phyloP scores from a whole-genome alignment of 2,797 vertebrate species.

The Malacoraja senta region DNA sequence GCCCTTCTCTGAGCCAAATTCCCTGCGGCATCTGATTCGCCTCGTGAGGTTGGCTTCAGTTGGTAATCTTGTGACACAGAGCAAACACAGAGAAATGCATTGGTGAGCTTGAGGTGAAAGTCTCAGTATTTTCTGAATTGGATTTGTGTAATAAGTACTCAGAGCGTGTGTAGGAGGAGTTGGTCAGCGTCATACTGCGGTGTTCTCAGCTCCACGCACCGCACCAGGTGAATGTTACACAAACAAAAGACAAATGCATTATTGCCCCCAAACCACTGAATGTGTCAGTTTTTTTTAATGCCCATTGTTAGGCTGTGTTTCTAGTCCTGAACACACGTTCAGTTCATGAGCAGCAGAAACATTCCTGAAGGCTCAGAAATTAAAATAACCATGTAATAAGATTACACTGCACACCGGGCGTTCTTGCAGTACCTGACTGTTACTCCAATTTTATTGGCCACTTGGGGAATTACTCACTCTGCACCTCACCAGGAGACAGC shows the following conservation, averaged over 20 bases:
- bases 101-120: not conserved
- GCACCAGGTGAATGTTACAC: not conserved
- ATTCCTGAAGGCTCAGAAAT: constrained; percentile 28
- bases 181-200: not conserved
- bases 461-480: constrained; percentile 56
- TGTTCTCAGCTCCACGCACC: not conserved
- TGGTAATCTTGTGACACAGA: not conserved
- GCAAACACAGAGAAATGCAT: not conserved
- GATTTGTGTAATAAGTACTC: not conserved
- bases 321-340: not conserved
- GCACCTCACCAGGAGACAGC: constrained; percentile 44
- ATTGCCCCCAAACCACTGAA: not conserved
- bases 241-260: not conserved
- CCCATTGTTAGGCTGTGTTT: not conserved
- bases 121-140: not conserved
- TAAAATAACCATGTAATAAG: constrained; percentile 36
- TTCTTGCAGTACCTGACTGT: constrained; percentile 44
- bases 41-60: not conserved
- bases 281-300: not conserved
- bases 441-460: constrained; percentile 57
- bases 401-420: constrained; percentile 11
- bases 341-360: constrained; percentile 6
- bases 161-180: not conserved
- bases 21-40: not conserved
- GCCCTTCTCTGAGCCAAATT: not conserved